phyloP scores from a whole-genome alignment of 2,797 vertebrate species.

The Acanthiza pusilla region DNA sequence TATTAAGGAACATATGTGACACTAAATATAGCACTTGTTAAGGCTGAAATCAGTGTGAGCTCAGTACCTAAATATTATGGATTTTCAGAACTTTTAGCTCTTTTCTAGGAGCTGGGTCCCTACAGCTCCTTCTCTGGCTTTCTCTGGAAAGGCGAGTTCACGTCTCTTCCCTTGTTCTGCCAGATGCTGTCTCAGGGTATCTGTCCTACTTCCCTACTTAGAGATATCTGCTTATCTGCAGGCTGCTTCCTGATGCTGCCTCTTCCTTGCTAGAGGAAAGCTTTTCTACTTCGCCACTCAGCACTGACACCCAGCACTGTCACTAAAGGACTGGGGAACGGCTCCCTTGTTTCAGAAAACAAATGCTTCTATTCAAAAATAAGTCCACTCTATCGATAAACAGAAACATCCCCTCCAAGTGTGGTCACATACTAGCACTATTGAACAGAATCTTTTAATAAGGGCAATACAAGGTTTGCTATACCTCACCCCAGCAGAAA shows the following conservation, averaged over 20 bases:
- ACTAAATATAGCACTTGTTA: neutral
- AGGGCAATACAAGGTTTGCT: neutral
- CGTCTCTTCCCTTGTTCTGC: neutral
- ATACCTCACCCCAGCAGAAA: neutral
- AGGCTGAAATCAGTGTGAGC: neutral
- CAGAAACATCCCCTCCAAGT: neutral
- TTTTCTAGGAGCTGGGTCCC: neutral
- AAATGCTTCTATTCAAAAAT: neutral
- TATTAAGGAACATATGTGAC: neutral
- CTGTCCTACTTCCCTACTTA: slow-evolving; percentile 61
- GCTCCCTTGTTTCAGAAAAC: neutral
- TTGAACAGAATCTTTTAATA: neutral
- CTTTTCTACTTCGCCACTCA: neutral
- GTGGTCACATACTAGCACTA: neutral
- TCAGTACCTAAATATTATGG: neutral
- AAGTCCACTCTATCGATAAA: neutral
- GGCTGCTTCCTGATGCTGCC: neutral
- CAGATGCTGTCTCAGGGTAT: slow-evolving; percentile 38
- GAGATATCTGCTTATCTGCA: neutral
- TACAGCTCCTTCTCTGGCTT: neutral
- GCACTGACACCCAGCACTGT: neutral
- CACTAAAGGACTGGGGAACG: neutral
- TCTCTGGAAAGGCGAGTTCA: neutral
- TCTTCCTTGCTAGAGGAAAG: neutral
- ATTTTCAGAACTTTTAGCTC: neutral